Evolutionary conservation across 2,888 invertebrate genomes (phyloP), one percentile per base, ranked within the genome.

Genomic region (Cordilura impudica): DNA sequence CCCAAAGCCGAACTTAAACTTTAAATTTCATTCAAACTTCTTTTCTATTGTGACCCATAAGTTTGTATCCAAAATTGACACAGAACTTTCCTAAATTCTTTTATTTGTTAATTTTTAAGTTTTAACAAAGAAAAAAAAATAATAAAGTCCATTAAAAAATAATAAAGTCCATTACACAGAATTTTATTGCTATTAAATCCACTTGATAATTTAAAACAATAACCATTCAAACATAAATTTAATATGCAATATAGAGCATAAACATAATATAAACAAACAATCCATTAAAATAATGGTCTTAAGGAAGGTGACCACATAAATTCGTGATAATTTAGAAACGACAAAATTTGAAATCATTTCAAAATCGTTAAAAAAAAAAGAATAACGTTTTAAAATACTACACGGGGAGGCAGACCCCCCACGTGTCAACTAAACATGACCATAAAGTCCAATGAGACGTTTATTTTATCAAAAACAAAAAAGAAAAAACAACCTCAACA

Each of bases 291-390:
- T n/a, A 39, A 39, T 39, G 12, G n/a, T 12, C n/a, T n/a, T 4
- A 19, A 23, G 12, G 4, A 61, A 75, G 58, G 75, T 75, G 79
- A 79, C 61, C 79, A 71, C 79, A 79, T 79, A 79, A 79, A 79
- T 75, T 79, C 53, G 58, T 79, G 79, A 79, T 66, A 79, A 75
- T 51, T 70, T 63, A 56, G n/a, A 71, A 60, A 79, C 66, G 67
- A 67, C 60, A 70, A 45, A 19, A 58, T 67, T 12, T 43, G 45
- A 66, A 58, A 14, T 53, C 10, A 16, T 43, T 43, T 16, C 26
- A 61, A 63, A 51, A 18, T 51, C 49, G 56, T 74, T 56, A 66
- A 78, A 78, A 19, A 58, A n/a, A n/a, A n/a, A n/a, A n/a, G n/a
- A n/a, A n/a, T n/a, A n/a, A 16, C 60, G 49, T 69, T 69, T 51